A percentile compares a stretch with the other conserved stretches of the same genome.
Evolutionary conservation across 2,797 vertebrate species (phyloP).

Genomic region (Centropyge bicolor): DNA sequence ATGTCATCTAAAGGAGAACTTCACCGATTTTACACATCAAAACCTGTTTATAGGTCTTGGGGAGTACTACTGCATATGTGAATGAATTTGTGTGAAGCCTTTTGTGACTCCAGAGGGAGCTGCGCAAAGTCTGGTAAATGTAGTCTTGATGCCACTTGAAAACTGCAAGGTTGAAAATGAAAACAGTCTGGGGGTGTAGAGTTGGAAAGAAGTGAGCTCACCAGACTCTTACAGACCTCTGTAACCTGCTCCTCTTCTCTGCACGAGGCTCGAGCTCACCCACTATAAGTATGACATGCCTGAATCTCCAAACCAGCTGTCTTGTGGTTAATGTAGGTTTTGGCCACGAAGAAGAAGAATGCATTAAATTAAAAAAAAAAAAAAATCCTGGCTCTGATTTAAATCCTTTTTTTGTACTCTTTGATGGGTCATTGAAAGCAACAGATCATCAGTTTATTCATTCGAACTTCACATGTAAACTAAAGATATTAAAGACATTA

Average conservation of each 20-base stretch:
- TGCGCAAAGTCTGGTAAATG: slow-evolving; percentile 12
- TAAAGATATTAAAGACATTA: slow-evolving; percentile 20
- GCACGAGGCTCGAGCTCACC: neutral
- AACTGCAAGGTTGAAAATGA: neutral
- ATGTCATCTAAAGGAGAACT: slow-evolving; percentile 14
- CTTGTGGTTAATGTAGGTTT: neutral
- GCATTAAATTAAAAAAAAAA: neutral
- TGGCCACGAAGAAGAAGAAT: neutral
- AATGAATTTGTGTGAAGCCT: slow-evolving; percentile 1
- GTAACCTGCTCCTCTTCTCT: neutral
- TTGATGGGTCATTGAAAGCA: slow-evolving; percentile 6
- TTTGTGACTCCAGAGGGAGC: slow-evolving; percentile 20
- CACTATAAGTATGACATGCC: neutral
- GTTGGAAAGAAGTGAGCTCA: neutral
- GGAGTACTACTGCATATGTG: slow-evolving; percentile 14
- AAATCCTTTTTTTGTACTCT: neutral
- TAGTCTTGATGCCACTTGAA: neutral
- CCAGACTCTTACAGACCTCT: neutral
- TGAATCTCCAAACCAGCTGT: neutral
- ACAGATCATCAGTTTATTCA: neutral
- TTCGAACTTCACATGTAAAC: neutral
- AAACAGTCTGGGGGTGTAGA: neutral
- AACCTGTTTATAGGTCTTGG: slow-evolving; percentile 26
- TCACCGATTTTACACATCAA: slow-evolving; percentile 13
- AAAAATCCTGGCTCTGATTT: neutral